A percentile compares a stretch with the other conserved stretches of the same genome.
Conservation (phyloP, 1,140 invertebrate genomes). For the Papilio aristodemus region DNA sequence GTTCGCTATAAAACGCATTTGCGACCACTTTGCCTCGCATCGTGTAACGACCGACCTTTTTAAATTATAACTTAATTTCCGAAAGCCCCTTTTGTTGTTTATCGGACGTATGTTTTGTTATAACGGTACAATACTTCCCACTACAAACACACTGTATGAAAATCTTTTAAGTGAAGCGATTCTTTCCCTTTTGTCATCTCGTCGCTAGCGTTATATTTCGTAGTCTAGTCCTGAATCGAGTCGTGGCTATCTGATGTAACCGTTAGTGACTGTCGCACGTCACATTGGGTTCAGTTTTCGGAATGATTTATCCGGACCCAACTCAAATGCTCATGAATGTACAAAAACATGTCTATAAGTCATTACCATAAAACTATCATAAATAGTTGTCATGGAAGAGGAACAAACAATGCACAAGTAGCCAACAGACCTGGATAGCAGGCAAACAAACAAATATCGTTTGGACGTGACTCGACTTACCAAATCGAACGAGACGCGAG, state of each 20-base stretch:
- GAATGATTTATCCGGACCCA: slow-evolving; percentile 32
- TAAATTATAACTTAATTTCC: slow-evolving; percentile 76
- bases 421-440: slow-evolving; percentile 53
- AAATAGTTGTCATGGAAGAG: slow-evolving; percentile 63
- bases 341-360: slow-evolving; percentile 49
- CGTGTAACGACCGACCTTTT: slow-evolving; percentile 65
- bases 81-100: slow-evolving; percentile 50
- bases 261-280: not conserved
- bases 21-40: slow-evolving; percentile 52
- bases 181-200: not conserved
- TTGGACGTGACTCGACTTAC: slow-evolving; percentile 75
- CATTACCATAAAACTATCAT: slow-evolving; percentile 66
- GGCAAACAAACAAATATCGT: slow-evolving; percentile 62
- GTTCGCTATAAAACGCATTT: slow-evolving; percentile 57
- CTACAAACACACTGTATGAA: slow-evolving; percentile 39
- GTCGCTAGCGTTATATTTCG: slow-evolving; percentile 1
- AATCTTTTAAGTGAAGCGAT: not conserved
- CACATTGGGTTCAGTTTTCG: slow-evolving; percentile 27
- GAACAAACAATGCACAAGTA: slow-evolving; percentile 58
- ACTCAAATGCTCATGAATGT: slow-evolving; percentile 60
- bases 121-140: slow-evolving; percentile 58
- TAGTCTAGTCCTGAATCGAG: slow-evolving; percentile 28
- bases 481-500: slow-evolving; percentile 74
- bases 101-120: slow-evolving; percentile 60
- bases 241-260: slow-evolving; percentile 20